These are phyloP conservation scores for Galerucella pusilla DNA, from an alignment of 2,888 invertebrate species.

Conservation along the genomic window DNA sequence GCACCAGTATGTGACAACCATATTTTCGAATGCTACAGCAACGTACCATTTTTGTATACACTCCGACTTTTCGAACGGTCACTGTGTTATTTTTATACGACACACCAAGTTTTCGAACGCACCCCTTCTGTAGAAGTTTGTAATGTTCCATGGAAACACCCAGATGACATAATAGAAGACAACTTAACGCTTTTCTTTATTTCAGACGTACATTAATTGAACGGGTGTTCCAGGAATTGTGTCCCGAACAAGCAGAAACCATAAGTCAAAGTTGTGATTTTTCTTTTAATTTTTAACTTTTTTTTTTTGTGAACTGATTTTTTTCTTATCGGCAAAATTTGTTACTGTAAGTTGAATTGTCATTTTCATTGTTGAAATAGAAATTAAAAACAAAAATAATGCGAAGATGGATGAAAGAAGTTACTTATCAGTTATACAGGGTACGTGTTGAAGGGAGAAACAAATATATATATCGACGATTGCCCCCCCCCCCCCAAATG, in stretches of 20 bases:
- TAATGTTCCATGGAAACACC: too few species aligned
- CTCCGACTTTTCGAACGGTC: too few species aligned
- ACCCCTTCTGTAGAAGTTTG: too few species aligned
- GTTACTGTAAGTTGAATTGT: conserved; percentile 35
- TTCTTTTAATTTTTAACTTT: conserved; percentile 26
- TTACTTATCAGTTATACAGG: conserved; percentile 36
- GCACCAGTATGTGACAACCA: too few species aligned
- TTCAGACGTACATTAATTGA: conserved; percentile 81
- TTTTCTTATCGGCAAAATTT: conserved; percentile 33
- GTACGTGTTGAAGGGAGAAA: conserved; percentile 24
- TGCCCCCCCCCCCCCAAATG: conserved; percentile 17
- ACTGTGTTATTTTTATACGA: too few species aligned
- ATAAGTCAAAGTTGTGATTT: conserved; percentile 64
- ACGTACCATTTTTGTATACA: too few species aligned
- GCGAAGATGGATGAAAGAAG: conserved; percentile 1
- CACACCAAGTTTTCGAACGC: too few species aligned
- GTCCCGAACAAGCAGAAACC: conserved; percentile 80
- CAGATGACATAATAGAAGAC: too few species aligned
- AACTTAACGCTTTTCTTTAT: conserved; percentile 50
- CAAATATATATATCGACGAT: conserved; percentile 14
- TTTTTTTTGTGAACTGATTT: conserved; percentile 34
- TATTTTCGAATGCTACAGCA: too few species aligned
- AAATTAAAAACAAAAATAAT: conserved; percentile 22
- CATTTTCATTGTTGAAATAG: conserved; percentile 31
- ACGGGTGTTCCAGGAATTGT: conserved; percentile 82